A percentile compares a stretch with the other conserved stretches of the same genome.
Evolutionary conservation across 2,797 vertebrate genomes (phyloP).

Genomic region (Holocentrus rufus): DNA sequence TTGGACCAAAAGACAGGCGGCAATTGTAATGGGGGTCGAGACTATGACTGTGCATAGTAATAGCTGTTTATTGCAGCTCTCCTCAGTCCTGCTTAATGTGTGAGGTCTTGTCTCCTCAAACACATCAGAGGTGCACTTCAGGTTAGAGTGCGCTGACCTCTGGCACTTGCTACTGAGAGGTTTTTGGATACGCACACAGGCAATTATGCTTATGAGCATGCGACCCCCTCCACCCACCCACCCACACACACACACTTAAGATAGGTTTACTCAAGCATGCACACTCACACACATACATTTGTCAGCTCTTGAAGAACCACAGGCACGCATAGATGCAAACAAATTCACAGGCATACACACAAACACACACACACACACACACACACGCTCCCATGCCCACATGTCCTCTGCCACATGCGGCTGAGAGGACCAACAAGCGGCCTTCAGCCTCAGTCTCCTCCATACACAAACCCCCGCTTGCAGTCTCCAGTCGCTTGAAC

Average conservation of each 20-base stretch:
- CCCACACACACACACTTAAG: conserved; percentile 9
- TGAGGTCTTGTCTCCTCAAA: conserved; percentile 42
- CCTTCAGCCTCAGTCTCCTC: neutral
- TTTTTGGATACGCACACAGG: conserved; percentile 38
- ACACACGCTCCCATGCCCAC: neutral
- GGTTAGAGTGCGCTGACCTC: conserved; percentile 54
- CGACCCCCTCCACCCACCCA: neutral
- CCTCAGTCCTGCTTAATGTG: conserved; percentile 47
- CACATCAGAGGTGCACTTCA: conserved; percentile 44
- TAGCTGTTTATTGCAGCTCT: conserved; percentile 65
- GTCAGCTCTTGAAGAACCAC: no score
- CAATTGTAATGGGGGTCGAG: conserved; percentile 56
- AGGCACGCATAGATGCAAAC: neutral
- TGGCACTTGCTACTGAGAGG: conserved; percentile 35
- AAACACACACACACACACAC: neutral
- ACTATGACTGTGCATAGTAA: conserved; percentile 74
- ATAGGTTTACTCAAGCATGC: conserved; percentile 17
- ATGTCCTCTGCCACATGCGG: conserved; percentile 1
- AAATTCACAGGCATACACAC: neutral
- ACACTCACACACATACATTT: neutral
- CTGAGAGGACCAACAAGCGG: conserved; percentile 16
- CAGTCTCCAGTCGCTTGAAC: conserved; percentile 47
- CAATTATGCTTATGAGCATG: conserved; percentile 49
- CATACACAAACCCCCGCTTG: conserved; percentile 11
- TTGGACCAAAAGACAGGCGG: conserved; percentile 53